Evolutionary conservation across 2,113 vertebrate species (phyloP).

Genomic region (Dunckerocampus dactyliophorus): DNA sequence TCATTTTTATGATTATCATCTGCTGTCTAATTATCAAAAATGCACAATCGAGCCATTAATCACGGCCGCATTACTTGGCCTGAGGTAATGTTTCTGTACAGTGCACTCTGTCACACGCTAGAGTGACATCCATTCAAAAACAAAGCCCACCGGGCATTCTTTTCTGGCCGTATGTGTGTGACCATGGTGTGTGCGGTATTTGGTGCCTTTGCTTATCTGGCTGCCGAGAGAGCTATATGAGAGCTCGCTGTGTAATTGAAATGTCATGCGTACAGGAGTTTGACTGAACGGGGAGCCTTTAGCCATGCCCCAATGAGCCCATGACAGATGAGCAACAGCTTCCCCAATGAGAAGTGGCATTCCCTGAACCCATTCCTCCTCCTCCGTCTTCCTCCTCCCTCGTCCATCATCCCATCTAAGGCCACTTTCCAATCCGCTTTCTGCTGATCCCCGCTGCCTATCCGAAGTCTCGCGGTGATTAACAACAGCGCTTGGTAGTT

Average conservation of each 20-base stretch:
- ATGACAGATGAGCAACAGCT: constrained; percentile 71
- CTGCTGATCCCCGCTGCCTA: constrained; percentile 45
- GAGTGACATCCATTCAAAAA: constrained; percentile 41
- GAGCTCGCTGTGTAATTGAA: constrained; percentile 72
- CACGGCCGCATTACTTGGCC: constrained; percentile 20
- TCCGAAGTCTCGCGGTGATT: constrained; percentile 65
- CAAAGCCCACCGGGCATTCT: constrained; percentile 21
- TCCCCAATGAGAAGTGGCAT: constrained; percentile 63
- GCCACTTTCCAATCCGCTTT: constrained; percentile 25
- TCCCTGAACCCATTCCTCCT: constrained; percentile 57
- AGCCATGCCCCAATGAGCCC: constrained; percentile 66
- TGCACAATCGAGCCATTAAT: constrained; percentile 24
- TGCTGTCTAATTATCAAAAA: constrained; percentile 8
- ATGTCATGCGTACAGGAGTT: constrained; percentile 73
- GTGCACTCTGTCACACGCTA: constrained; percentile 33
- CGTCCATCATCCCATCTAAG: constrained; percentile 36
- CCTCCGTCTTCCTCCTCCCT: constrained; percentile 26
- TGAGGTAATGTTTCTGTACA: constrained; percentile 19
- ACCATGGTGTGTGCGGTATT: constrained; percentile 42
- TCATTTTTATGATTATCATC: not conserved
- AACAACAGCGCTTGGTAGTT: constrained; percentile 53
- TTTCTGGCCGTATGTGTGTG: constrained; percentile 14
- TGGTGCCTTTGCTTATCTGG: constrained; percentile 57
- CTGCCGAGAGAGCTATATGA: constrained; percentile 59
- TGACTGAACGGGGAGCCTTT: constrained; percentile 67